phyloP scores from a whole-genome alignment of 2,797 vertebrate species.

The Peromyscus attwateri region DNA sequence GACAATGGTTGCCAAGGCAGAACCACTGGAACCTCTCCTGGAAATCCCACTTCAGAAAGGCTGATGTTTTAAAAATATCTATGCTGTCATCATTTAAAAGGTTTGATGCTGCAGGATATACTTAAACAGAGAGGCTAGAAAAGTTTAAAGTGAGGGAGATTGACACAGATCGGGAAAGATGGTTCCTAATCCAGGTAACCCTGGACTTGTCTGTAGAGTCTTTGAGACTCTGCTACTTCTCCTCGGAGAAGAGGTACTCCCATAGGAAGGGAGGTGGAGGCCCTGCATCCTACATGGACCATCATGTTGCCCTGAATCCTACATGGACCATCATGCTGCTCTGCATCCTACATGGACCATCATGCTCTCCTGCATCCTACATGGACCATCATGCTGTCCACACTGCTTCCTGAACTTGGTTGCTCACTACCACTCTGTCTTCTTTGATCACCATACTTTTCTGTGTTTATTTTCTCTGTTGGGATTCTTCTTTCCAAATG shows the following conservation, averaged over 20 bases:
- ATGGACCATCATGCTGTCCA: not conserved
- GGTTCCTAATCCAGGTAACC: not conserved
- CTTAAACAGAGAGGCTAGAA: not conserved
- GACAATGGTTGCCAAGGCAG: not conserved
- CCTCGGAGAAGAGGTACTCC: not conserved
- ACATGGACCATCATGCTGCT: not conserved
- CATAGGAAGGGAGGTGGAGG: not conserved
- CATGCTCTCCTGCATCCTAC: too few species aligned
- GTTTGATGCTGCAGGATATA: not conserved
- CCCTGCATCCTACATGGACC: too few species aligned
- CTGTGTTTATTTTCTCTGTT: conserved; percentile 33
- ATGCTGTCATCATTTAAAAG: not conserved
- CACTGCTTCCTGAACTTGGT: not conserved
- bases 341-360: too few species aligned
- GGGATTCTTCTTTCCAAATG: not conserved
- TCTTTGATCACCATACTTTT: not conserved
- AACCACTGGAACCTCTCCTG: not conserved
- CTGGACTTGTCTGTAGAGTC: not conserved
- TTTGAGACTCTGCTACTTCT: not conserved
- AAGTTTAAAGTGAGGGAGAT: not conserved
- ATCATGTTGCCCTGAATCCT: too few species aligned
- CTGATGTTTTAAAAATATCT: not conserved
- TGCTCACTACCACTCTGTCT: not conserved
- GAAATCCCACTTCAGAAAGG: conserved; percentile 31
- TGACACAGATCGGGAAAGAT: not conserved